Evolutionary conservation across 1,140 invertebrate species (phyloP), one percentile per base, ranked within the genome.

Genomic region (Conopomorpha cramerella): DNA sequence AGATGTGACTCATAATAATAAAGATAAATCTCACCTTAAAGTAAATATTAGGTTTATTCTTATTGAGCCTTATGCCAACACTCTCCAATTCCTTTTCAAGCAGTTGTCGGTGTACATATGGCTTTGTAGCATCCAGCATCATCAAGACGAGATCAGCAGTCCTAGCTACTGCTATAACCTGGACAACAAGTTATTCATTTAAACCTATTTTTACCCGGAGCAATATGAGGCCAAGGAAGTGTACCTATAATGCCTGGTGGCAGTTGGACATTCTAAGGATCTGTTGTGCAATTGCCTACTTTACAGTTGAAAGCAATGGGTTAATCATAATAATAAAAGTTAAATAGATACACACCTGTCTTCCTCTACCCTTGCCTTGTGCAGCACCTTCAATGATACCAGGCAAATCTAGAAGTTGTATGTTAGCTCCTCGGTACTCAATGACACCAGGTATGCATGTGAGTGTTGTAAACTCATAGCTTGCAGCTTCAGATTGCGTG

Each of bases 371-470:
- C 78, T 94, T 94, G 41, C 92, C 94, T 77, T 95, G 92, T 13
- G 95, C 89, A 58, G 96, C 96, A 45, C 95, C 96, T 84, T 98
- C 96, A 74, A 98, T 98, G 54, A 92, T 93, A 61, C 96, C 96
- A 46, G 96, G 96, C 52, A 99, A 84, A 87, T 99, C 96, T 1
- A 99, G 84, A 30, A 99, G 79, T 62, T 99, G 98, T 65, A 99
- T 99, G 66, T 98, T 99, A 11, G 96, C 96, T 34, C 96, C 95
- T 68, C 96, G 93, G 64, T 98, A 98, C 66, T 98, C 91, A 46
- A 99, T 97, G 0, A 99, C 96, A 39, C 98, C 98, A 31, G 98
- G 98, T 58, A 99, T 99, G 78, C 98, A 99, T 15, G 98, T 99
- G 27, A 99, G 78, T 0, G 98, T 99, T 41, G 98, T 99, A 68